Conservation (phyloP, 2,113 vertebrate genomes). For the Casuarius casuarius region DNA sequence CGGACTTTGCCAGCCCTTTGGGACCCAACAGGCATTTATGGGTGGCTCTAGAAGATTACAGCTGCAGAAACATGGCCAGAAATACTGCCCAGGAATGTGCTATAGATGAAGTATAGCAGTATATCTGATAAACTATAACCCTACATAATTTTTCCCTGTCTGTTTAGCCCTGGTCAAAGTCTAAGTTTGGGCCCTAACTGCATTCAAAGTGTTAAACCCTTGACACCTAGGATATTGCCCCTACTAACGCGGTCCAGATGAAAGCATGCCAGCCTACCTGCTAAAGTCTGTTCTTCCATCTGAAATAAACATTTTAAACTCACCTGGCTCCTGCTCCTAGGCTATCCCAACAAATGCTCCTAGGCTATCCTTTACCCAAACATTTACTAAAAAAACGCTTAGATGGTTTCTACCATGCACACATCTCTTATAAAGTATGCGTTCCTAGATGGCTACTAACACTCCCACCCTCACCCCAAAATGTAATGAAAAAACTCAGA, state of each 20-base stretch:
- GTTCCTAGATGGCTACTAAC: background rate
- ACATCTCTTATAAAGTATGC: background rate
- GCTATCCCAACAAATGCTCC: background rate
- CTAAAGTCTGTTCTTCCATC: background rate
- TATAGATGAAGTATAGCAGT: too few relatives aligned
- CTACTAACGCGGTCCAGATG: background rate
- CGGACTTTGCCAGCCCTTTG: background rate
- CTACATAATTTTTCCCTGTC: background rate
- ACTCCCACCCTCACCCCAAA: background rate
- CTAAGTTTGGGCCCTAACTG: background rate
- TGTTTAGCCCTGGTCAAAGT: background rate
- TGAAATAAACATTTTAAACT: too few relatives aligned
- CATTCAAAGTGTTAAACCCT: background rate
- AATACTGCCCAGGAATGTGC: accelerated
- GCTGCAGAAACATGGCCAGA: background rate
- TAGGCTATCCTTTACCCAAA: background rate
- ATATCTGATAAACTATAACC: background rate
- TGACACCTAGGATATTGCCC: background rate
- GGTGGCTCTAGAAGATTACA: accelerated
- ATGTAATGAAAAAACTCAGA: background rate
- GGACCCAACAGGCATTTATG: accelerated
- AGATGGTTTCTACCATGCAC: background rate
- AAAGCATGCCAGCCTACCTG: background rate
- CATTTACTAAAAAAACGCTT: background rate
- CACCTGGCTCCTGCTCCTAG: background rate